Evolutionary conservation across 2,797 vertebrate genomes (phyloP), one percentile per base, ranked within the genome.

Genomic region (Onychomys torridus): DNA sequence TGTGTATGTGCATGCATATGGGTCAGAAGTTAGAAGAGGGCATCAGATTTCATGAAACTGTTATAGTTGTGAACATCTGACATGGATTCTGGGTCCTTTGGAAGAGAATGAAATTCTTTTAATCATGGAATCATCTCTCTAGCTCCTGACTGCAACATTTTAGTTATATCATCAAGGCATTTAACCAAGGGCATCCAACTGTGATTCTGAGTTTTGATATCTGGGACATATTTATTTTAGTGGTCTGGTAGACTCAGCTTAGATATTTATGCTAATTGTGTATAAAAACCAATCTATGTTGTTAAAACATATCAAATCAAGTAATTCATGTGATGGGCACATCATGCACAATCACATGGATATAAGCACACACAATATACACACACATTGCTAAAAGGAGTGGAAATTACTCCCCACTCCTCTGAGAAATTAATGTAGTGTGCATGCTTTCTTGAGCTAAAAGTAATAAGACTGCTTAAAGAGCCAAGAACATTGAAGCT

Each of bases 131-230:
- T 27, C 14, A 27, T 87, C 67, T 87, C 34, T 69, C n/a, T 71
- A 40, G 14, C n/a, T 55, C 23, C 76, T 37, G 8, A 49, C 5
- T 46, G 57, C 19, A 91, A 55, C 13, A 90, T 92, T 77, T 88
- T 29, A 75, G 49, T 46, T 77, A 82, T 91, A 77, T 76, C 71
- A 91, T 69, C 63, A 91, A 69, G 37, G 25, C 77, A 87, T 71
- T 94, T 86, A 81, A 43, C 19, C 71, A 46, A 84, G 5, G 25
- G 19, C 9, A 86, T 89, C 49, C 91, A 59, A 37, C 94, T 96
- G 23, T 83, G 69, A 57, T 76, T 93, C 40, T 76, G 93, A 89
- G 27, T 91, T 97, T 95, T 78, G 13, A 57, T 96, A 96, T 75
- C 29, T 87, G 46, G 14, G 67, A 75, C 52, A 88, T 61, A 92